Base-by-base conservation (phyloP, 2,797 vertebrate genomes). In the Mallotus villosus region DNA sequence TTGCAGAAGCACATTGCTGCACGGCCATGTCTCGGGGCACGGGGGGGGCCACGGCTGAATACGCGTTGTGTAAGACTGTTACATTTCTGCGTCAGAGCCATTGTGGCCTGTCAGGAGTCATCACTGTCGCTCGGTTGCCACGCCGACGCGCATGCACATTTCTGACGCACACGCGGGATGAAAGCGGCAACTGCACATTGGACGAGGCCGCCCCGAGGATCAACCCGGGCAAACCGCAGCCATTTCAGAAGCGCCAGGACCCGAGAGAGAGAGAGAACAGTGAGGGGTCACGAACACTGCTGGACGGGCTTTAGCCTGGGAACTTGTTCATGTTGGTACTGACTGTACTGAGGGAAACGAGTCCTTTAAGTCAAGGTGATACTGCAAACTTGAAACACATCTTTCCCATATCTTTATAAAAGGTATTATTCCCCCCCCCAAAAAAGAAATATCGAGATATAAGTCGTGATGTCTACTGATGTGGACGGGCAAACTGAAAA, bases 101-200 rank as follows among this genome's bases (percentile, higher is more conserved):
- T 85, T 87, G 84, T 77, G 82, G 83, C 84, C 82, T 91, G 90
- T 90, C 90, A 91, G 82, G 71, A 77, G 83, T 71, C 81, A 90
- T 92, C 88, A 89, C 80, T 49, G 65, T 91, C 78, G 73, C 72
- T 82, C 63, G 6, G 70, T 78, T 78, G 78, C 79, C 74, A 77
- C 65, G 2, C 79, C 83, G 85, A 90, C 87, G 86, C 82, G 85
- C 75, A 78, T 79, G 77, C 81, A 81, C 89, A 85, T 89, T 82
- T 14, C 81, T 82, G 83, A 89, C 84, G 83, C 82, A 78, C n/a
- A n/a, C n/a, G n/a, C 74, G 49, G 81, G 73, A 85, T 81, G 81
- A 81, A 80, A 83, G 75, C 83, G 76, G 71, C 75, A 81, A 81
- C 83, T 67, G 78, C 79, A 74, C 83, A 81, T 82, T 82, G 88